These are phyloP conservation scores for Tribolium madens DNA, from an alignment of 1,140 invertebrate genomes.

Conservation along the genomic window DNA sequence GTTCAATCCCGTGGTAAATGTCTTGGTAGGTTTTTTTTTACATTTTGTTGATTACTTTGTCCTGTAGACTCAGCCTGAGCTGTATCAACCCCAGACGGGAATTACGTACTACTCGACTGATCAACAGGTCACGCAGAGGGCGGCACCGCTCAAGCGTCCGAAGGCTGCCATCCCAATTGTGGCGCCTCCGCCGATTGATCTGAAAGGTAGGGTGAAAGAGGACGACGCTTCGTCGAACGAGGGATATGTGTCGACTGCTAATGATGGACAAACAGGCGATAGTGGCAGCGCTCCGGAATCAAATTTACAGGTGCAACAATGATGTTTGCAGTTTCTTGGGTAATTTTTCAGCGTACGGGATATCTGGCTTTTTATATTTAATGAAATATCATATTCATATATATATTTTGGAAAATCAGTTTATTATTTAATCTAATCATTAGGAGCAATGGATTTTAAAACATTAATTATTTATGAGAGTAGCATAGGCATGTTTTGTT, in stretches of 20 bases:
- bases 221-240: not conserved
- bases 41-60: constrained; percentile 6
- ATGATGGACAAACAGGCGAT: not conserved
- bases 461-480: constrained; percentile 47
- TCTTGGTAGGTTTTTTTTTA: not conserved
- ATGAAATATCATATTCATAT: constrained; percentile 3
- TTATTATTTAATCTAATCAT: constrained; percentile 17
- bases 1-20: constrained; percentile 63
- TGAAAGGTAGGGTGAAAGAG: constrained; percentile 13
- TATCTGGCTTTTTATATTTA: constrained; percentile 25
- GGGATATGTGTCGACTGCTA: not conserved
- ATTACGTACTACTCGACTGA: constrained; percentile 65
- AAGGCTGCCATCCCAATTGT: constrained; percentile 65
- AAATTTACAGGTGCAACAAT: constrained; percentile 23
- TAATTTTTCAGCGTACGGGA: constrained; percentile 8
- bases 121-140: constrained; percentile 61
- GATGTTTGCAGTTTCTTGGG: constrained; percentile 21
- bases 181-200: constrained; percentile 57
- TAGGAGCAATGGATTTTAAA: constrained; percentile 32
- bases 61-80: constrained; percentile 62
- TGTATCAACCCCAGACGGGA: constrained; percentile 64
- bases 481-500: constrained; percentile 50
- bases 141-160: constrained; percentile 60
- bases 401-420: not conserved
- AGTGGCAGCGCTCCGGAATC: constrained; percentile 20